Base-by-base conservation (phyloP, 1,140 invertebrate species). In the Lasioglossum baleicum region DNA sequence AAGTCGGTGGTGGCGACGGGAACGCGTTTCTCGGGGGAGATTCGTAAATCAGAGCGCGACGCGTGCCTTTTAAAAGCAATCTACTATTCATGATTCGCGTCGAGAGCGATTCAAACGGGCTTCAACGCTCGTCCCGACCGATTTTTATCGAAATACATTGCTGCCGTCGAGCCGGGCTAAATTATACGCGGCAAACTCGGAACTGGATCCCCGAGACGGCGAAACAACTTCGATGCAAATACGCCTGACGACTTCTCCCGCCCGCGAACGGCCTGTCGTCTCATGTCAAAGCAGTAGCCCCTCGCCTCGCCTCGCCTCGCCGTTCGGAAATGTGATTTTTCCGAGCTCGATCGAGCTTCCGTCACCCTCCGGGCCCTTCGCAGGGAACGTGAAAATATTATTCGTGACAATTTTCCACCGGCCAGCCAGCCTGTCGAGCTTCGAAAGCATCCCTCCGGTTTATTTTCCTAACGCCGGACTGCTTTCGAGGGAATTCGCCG, bases 351-450 rank as follows among this genome's bases (percentile, higher is more conserved):
- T 76, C 42, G 60, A 56, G 69, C 53, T 17, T 11, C 20, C 20
- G 10, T 13, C 10, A 11, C 44, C 13, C 44, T 48, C 13, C 44
- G 0, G 0, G 8, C 44, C 44, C 44, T 48, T 48, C 65, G n/a
- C 17, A 4, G 22, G 22, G 15, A n/a, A 15, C 56, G 58, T 56
- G 69, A 76, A 76, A 76, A 76, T 70, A 76, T 76, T 76, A 76
- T 76, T 76, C 53, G 53, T 31, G 4, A 22, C 15, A 35, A 48
- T 70, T 70, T 61, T n/a, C 44, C 40, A 22, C 10, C 10, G 51
- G 11, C 20, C n/a, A 6, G 7, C 7, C 13, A 35, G 51, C 44
- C 60, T 48, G 20, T 35, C 20, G 17, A 7, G 53, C 17, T 17
- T 56, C 17, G 53, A 20, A 56, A 56, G 20, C 53, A 20, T 56